phyloP scores from a whole-genome alignment of 1,140 invertebrate species.

The Drosophila kepulauana region DNA sequence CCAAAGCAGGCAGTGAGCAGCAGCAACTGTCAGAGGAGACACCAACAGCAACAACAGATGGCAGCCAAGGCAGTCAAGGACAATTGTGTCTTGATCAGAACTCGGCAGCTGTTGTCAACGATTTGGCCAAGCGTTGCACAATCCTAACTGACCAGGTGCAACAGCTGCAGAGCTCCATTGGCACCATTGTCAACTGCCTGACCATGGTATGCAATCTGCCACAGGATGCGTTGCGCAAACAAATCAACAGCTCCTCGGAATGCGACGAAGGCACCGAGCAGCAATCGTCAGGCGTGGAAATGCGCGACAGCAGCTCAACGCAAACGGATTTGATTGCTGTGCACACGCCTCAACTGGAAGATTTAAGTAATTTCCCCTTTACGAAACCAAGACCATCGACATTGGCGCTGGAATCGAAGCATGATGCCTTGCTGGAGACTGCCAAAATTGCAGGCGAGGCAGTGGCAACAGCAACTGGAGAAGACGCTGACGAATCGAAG shows the following conservation, averaged over 20 bases:
- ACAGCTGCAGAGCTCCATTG: slow-evolving; percentile 91
- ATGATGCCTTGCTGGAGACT: slow-evolving; percentile 38
- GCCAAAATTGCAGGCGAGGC: slow-evolving; percentile 26
- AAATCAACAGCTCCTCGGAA: slow-evolving; percentile 43
- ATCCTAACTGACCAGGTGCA: slow-evolving; percentile 88
- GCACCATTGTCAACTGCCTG: slow-evolving; percentile 90
- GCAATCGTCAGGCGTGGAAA: slow-evolving; percentile 33
- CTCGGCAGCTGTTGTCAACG: slow-evolving; percentile 83
- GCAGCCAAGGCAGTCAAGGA: slow-evolving; percentile 1
- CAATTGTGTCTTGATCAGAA: slow-evolving; percentile 74
- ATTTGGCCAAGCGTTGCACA: slow-evolving; percentile 86
- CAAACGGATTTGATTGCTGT: slow-evolving; percentile 92
- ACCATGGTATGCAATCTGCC: slow-evolving; percentile 86
- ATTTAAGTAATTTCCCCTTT: slow-evolving; percentile 78
- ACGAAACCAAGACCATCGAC: slow-evolving; percentile 78
- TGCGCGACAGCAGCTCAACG: slow-evolving; percentile 88
- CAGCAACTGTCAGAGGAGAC: slow-evolving; percentile 10
- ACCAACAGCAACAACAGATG: background rate
- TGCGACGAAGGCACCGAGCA: slow-evolving; percentile 35
- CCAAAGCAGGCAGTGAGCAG: slow-evolving; percentile 44
- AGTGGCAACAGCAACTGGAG: background rate
- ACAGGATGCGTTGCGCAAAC: slow-evolving; percentile 77
- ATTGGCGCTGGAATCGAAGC: slow-evolving; percentile 69
- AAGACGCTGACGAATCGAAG: slow-evolving; percentile 40
- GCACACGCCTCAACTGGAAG: slow-evolving; percentile 88